Evolutionary conservation across 2,797 vertebrate genomes (phyloP).

Genomic region (Enteromius unitaeniatus): DNA sequence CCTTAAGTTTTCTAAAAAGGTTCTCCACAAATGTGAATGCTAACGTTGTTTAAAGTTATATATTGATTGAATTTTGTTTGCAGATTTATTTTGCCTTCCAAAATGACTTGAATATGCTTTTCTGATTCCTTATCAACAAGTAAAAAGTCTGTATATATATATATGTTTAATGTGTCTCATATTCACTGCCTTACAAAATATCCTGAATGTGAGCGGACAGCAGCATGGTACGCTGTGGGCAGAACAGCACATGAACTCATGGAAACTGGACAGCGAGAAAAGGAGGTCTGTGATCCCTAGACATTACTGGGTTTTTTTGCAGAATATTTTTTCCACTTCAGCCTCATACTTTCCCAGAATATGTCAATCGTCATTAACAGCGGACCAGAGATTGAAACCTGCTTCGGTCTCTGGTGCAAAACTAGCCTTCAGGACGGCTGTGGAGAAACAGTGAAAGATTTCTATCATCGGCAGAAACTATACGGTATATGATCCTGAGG

Average conservation of each 20-base stretch:
- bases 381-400: conserved; percentile 69
- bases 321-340: conserved; percentile 66
- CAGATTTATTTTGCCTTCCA: not conserved
- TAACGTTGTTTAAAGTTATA: not conserved
- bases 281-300: conserved; percentile 61
- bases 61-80: not conserved
- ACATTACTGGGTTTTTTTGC: conserved; percentile 50
- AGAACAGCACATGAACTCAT: conserved; percentile 27
- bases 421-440: conserved; percentile 68
- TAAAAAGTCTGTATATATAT: not conserved
- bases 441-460: conserved; percentile 70
- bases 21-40: not conserved
- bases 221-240: conserved; percentile 7
- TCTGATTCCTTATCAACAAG: not conserved
- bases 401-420: conserved; percentile 66
- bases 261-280: conserved; percentile 26
- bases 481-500: not conserved
- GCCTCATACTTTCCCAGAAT: conserved; percentile 66
- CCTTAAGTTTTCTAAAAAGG: not conserved
- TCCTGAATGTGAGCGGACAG: not conserved
- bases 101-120: too few species aligned
- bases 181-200: not conserved
- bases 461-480: conserved; percentile 68
- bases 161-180: not conserved
- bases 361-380: conserved; percentile 65